Conservation (phyloP, 2,888 invertebrate genomes). For the Drosophila hawaiiensis region DNA sequence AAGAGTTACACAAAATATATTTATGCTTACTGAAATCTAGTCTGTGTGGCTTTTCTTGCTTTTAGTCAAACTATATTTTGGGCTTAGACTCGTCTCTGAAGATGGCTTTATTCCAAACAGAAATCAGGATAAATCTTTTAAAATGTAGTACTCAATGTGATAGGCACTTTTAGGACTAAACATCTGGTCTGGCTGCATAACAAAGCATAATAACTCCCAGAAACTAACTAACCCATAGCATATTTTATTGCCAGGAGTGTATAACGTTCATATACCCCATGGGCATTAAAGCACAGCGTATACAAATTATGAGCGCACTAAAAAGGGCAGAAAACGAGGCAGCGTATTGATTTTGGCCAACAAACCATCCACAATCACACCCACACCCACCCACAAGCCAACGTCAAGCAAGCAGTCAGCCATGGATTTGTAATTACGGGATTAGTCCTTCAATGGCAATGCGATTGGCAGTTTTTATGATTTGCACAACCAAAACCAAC, state of each 20-base stretch:
- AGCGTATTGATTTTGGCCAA: constrained; percentile 65
- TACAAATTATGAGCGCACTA: constrained; percentile 63
- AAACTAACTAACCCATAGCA: neutral
- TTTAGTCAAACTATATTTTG: no score
- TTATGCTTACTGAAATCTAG: neutral
- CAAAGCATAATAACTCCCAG: neutral
- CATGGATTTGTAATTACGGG: constrained; percentile 75
- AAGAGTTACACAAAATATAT: neutral
- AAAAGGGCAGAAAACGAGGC: constrained; percentile 35
- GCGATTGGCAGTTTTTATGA: constrained; percentile 61
- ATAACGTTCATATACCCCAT: neutral
- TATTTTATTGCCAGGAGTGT: neutral
- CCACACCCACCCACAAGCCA: neutral
- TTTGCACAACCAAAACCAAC: constrained; percentile 40
- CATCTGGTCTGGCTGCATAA: neutral
- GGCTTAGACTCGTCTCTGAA: neutral
- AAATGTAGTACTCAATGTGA: neutral
- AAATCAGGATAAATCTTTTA: neutral
- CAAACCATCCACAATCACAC: neutral
- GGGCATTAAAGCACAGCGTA: constrained; percentile 33
- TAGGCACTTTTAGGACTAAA: neutral
- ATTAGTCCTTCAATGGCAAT: constrained; percentile 63
- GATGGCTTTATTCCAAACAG: neutral
- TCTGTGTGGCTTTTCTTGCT: neutral
- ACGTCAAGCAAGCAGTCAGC: constrained; percentile 41